These are phyloP conservation scores for Lepidurus arcticus DNA, from an alignment of 1,140 invertebrate genomes.

Conservation along the genomic window DNA sequence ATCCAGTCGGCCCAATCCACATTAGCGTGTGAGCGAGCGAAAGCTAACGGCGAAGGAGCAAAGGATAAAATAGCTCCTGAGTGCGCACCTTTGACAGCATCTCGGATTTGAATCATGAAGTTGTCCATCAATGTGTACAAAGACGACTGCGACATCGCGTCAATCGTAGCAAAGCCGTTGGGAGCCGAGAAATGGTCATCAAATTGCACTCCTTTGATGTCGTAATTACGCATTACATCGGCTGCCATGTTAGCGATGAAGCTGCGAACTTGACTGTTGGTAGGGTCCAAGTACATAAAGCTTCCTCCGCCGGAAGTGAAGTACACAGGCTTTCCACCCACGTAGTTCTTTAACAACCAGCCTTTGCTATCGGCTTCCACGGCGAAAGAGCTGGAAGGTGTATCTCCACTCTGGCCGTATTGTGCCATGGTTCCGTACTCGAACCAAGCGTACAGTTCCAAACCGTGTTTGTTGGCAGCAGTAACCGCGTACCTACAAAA, in stretches of 20 bases:
- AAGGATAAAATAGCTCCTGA: conserved; percentile 26
- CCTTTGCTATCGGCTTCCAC: conserved; percentile 17
- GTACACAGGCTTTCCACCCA: conserved; percentile 13
- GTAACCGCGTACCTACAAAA: conserved; percentile 25
- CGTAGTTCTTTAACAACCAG: conserved; percentile 31
- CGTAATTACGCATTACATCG: conserved; percentile 31
- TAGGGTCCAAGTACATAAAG: conserved; percentile 30
- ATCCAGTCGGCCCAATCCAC: conserved; percentile 34
- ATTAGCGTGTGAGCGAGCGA: conserved; percentile 29
- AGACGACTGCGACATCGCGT: conserved; percentile 20
- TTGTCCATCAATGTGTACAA: conserved; percentile 28
- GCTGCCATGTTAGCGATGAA: conserved; percentile 28
- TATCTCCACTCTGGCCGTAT: conserved; percentile 23
- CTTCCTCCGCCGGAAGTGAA: conserved; percentile 23
- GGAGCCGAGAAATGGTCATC: conserved; percentile 32
- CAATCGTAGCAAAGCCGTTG: conserved; percentile 30
- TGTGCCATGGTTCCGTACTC: conserved; percentile 33
- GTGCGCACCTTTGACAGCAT: conserved; percentile 21
- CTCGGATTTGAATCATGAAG: conserved; percentile 23
- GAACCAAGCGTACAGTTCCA: conserved; percentile 34
- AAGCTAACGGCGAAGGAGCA: conserved; percentile 28
- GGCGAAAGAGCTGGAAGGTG: conserved; percentile 25
- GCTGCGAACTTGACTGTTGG: conserved; percentile 25
- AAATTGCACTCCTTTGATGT: conserved; percentile 31
- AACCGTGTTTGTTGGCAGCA: conserved; percentile 26